Base-by-base conservation (phyloP, 2,888 invertebrate genomes). In the Chalcosyrphus nemorum region DNA sequence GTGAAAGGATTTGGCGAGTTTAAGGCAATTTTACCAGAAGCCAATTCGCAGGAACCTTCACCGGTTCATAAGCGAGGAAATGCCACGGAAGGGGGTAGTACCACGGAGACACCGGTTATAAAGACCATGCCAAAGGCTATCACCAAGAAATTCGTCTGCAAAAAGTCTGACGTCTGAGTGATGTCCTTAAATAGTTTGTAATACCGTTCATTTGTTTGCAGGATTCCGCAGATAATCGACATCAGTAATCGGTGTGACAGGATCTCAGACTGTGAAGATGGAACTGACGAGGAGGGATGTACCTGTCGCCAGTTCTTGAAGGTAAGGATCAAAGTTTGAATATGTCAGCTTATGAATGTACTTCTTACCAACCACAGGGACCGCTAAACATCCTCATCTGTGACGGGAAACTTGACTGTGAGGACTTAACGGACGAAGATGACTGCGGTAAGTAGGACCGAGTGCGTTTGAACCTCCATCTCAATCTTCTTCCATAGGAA, bases 251-350 rank as follows among this genome's bases (percentile, higher is more conserved):
- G 94, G 27, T 97, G 97, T 89, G 93, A 97, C 88, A 93, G 93
- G 47, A 92, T 93, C 75, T 91, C 94, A 15, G 96, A 97, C 88
- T 97, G 97, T 89, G 95, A 96, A 91, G 97, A 97, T 91, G 95
- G 95, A 3, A 95, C 95, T 0, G 97, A 97, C 90, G 97, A 97
- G 91, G 89, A 93, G 4, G 92, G 93, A 77, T 97, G 97, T 89
- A 93, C 93, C 0, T 97, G 97, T 88, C 92, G 92, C n/a, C 96
- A 96, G 88, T 94, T 94, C 88, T 91, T 97, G 47, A 90, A 90
- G 70, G 91, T 89, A 77, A 80, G 52, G 3, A n/a, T n/a, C n/a
- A n/a, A n/a, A n/a, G n/a, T n/a, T n/a, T n/a, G n/a, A n/a, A n/a
- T 43, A 4, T 24, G 13, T 2, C 1, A 45, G 6, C n/a, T n/a